Evolutionary conservation across 2,113 vertebrate genomes (phyloP), one percentile per base, ranked within the genome.

Genomic region (Oxygymnocypris stewartii): DNA sequence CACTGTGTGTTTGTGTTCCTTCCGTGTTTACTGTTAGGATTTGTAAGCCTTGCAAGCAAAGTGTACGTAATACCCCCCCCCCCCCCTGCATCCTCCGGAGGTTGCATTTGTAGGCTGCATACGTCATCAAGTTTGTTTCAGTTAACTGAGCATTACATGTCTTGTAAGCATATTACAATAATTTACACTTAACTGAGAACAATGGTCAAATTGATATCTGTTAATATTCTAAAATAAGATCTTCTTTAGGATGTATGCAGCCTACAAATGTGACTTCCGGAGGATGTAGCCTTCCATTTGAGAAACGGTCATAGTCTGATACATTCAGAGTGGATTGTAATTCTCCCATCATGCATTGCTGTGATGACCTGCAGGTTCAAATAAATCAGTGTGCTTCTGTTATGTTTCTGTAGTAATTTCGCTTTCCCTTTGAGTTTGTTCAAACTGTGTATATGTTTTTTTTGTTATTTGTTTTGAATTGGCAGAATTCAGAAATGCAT

Each of bases 11-110:
- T 84, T 83, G 65, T 18, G 20, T 54, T 75, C 76, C 16, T 20
- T 44, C 35, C 73, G 2, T 65, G 74, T 88, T 47, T 79, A 79
- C 42, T 35, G 51, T 28, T 54, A 49, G 79, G 65, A 80, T 88
- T 75, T 63, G 7, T 18, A 20, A 59, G 61, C 40, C 47, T 47
- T 54, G 47, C 73, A 85, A 75, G 54, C 63, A 40, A 10, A 81
- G 9, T 12, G 4, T 42, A 44, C 4, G 2, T 37, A 49, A 71
- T 23, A 31, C 28, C 28, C 28, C 28, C 28, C 28, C 28, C 28
- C 28, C 28, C 28, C 28, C 28, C 28, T 31, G 28, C 28, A 31
- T 31, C 28, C 28, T 31, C 28, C 28, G 2, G 28, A 31, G 28
- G 28, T 31, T 2, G 28, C 28, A 31, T 31, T 31, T 31, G 28